A percentile compares a stretch with the other conserved stretches of the same genome.
Conservation (phyloP, 2,113 vertebrate genomes). For the Ornithorhynchus anatinus region DNA sequence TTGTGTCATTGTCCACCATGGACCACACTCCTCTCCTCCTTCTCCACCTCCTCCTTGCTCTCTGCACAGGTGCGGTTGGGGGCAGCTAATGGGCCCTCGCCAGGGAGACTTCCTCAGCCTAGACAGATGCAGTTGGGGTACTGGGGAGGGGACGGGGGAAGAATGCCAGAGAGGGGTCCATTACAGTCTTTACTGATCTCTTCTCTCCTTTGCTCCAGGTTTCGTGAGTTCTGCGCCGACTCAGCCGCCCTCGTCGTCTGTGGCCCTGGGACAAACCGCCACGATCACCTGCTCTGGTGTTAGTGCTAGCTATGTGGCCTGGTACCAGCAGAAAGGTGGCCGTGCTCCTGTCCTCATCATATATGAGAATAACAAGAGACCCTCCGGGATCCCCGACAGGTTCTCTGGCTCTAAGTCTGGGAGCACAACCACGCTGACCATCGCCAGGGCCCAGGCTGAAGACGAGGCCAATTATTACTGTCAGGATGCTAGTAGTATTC, state of each 20-base stretch:
- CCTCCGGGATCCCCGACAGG: not conserved
- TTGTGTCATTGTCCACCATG: not conserved
- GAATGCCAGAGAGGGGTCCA: fast-evolving
- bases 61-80: not conserved
- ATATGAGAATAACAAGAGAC: fast-evolving
- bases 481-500: too few species aligned
- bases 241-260: fast-evolving
- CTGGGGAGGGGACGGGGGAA: too few species aligned
- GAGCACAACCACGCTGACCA: not conserved
- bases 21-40: too few species aligned
- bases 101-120: not conserved
- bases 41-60: not conserved
- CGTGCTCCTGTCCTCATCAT: not conserved
- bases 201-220: not conserved
- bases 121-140: fast-evolving
- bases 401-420: not conserved
- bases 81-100: not conserved
- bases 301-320: fast-evolving
- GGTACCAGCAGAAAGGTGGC: constrained; percentile 18
- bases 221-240: not conserved
- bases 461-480: not conserved
- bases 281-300: fast-evolving
- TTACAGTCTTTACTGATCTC: fast-evolving
- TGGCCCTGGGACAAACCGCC: fast-evolving
- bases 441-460: not conserved